Base-by-base conservation (phyloP, 2,888 invertebrate genomes). In the Eilema depressum region DNA sequence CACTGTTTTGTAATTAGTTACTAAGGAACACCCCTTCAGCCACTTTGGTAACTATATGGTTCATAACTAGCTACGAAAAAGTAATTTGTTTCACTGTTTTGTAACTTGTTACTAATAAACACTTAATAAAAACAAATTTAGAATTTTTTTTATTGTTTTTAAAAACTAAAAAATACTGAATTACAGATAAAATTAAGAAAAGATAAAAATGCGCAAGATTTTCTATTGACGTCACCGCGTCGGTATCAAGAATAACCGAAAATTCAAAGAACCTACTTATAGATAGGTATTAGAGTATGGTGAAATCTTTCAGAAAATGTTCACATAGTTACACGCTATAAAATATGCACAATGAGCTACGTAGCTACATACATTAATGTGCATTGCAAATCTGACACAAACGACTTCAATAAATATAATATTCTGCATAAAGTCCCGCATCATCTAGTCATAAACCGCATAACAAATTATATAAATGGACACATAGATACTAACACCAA, bases 391-490 rank as follows among this genome's bases (percentile, higher is more conserved):
- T 17, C 20, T 28, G 28, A 37, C 41, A 41, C 47, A 47, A 20
- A 47, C 7, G 41, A 41, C 41, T 41, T 41, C 41, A 61, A 62
- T 33, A 37, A 37, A 4, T 7, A 57, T 14, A n/a, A 57, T 20
- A 33, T 66, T 25, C 25, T 66, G 57, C 33, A 66, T 37, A n/a
- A 37, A 33, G 1, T 62, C 53, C 56, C 68, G 62, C 28, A 47
- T 61, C 33, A 61, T 56, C 33, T 56, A 20, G 25, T 25, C 26
- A 33, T 64, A 64, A 69, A 64, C 64, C 60, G 60, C 64, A 64
- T 47, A 69, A 59, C 75, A 79, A 79, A 79, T 76, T 63, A 78
- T 64, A 78, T 76, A 64, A 78, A 75, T 71, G 63, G 63, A 69
- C 57, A 60, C 47, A 47, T 7, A 53, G 53, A 53, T 33, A 69